Percentiles rank a stretch among this genome's conserved stretches.
phyloP scores from a whole-genome alignment of 1,140 invertebrate genomes.

The Bombus superbus region DNA sequence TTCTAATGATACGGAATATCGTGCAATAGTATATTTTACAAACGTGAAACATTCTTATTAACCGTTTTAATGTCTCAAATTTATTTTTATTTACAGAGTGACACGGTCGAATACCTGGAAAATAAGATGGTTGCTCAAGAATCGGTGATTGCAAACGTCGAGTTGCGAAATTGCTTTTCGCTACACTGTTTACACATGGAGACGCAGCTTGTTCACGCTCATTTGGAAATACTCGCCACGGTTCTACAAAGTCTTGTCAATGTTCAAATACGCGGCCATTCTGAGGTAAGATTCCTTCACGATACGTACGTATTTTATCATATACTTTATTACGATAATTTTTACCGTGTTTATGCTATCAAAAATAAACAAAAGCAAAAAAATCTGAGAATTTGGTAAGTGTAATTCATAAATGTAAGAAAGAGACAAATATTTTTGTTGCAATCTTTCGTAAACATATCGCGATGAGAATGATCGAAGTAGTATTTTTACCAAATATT shows the following conservation, averaged over 20 bases:
- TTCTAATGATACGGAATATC: no score
- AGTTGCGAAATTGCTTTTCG: constrained; percentile 88
- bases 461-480: background rate
- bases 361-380: background rate
- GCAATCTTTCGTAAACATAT: background rate
- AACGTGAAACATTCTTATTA: background rate
- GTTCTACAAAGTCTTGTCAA: constrained; percentile 85
- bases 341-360: background rate
- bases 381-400: constrained; percentile 10
- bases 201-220: constrained; percentile 88
- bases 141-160: constrained; percentile 87
- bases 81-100: constrained; percentile 79
- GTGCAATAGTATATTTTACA: background rate
- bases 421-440: background rate
- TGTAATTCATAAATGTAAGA: background rate
- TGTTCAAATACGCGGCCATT: constrained; percentile 85
- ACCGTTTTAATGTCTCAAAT: background rate
- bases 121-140: constrained; percentile 89
- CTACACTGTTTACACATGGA: constrained; percentile 89
- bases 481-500: background rate
- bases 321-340: background rate
- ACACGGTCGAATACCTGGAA: constrained; percentile 87
- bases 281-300: constrained; percentile 83
- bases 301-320: background rate
- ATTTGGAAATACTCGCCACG: constrained; percentile 87